phyloP scores from a whole-genome alignment of 2,888 invertebrate genomes.

The Amiota minor region DNA sequence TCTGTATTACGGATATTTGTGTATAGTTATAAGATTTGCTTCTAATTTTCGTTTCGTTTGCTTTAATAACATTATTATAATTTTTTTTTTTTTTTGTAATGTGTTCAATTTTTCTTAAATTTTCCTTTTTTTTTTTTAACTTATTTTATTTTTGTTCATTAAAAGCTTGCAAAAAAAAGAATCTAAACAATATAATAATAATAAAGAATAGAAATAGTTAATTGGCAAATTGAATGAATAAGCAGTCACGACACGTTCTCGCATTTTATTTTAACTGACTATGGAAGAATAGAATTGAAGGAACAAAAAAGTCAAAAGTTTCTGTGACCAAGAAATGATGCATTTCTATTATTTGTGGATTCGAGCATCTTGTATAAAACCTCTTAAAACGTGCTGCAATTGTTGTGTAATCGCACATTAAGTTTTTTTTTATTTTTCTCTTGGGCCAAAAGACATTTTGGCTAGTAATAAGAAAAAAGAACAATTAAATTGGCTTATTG shows the following conservation, averaged over 20 bases:
- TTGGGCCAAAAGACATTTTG: not conserved
- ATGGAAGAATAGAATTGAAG: not conserved
- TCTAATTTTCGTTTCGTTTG: too few species aligned
- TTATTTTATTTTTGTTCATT: too few species aligned
- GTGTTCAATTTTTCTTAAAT: too few species aligned
- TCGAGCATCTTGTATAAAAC: too few species aligned
- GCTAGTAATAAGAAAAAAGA: not conserved
- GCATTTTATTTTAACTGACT: not conserved
- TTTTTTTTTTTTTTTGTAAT: too few species aligned
- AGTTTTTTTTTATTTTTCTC: not conserved
- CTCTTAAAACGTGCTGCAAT: constrained; percentile 18
- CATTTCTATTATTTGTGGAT: too few species aligned
- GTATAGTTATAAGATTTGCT: too few species aligned
- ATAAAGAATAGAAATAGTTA: not conserved
- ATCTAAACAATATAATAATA: not conserved
- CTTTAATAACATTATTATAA: too few species aligned
- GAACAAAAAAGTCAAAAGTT: too few species aligned
- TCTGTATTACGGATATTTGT: too few species aligned
- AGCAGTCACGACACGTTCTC: constrained; percentile 26
- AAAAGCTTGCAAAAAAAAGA: constrained; percentile 17
- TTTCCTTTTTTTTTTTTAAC: too few species aligned
- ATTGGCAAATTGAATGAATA: constrained; percentile 4
- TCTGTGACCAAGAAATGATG: too few species aligned
- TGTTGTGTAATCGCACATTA: not conserved
- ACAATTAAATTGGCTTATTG: not conserved